phyloP scores from a whole-genome alignment of 2,888 invertebrate species.

The Schizotus pectinicornis region DNA sequence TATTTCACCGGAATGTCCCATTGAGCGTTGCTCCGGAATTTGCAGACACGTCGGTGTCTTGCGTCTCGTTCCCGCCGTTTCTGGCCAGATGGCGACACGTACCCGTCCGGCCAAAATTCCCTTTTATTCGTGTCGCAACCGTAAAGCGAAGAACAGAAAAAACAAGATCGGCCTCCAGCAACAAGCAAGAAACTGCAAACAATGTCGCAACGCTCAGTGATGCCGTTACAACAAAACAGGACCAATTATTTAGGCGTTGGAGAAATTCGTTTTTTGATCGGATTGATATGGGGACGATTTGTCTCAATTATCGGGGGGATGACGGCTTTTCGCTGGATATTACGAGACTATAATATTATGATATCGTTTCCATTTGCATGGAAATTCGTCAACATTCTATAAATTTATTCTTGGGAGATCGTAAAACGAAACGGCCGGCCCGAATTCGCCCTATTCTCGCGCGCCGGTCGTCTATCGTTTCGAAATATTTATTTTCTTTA shows the following conservation, averaged over 20 bases:
- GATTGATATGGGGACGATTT: constrained; percentile 25
- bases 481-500: constrained; percentile 45
- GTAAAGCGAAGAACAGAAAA: constrained; percentile 43
- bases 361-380: constrained; percentile 48
- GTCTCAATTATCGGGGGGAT: constrained; percentile 37
- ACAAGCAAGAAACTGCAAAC: constrained; percentile 42
- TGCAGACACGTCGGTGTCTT: constrained; percentile 29
- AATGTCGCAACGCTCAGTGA: constrained; percentile 33
- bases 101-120: constrained; percentile 16
- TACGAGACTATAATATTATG: constrained; percentile 41
- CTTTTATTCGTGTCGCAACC: constrained; percentile 25
- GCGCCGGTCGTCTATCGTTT: constrained; percentile 22
- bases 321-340: constrained; percentile 22
- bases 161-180: constrained; percentile 46
- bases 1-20: constrained; percentile 56
- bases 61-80: constrained; percentile 16
- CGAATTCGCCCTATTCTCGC: constrained; percentile 37
- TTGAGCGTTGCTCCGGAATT: constrained; percentile 44
- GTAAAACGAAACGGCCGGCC: constrained; percentile 36
- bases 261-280: too few relatives aligned
- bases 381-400: constrained; percentile 52
- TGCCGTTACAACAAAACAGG: constrained; percentile 10
- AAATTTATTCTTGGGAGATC: constrained; percentile 41
- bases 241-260: constrained; percentile 12
- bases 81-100: constrained; percentile 27